Percentiles rank a stretch among this genome's conserved stretches.
Evolutionary conservation across 2,797 vertebrate genomes (phyloP).

Genomic region (Thunnus albacares): DNA sequence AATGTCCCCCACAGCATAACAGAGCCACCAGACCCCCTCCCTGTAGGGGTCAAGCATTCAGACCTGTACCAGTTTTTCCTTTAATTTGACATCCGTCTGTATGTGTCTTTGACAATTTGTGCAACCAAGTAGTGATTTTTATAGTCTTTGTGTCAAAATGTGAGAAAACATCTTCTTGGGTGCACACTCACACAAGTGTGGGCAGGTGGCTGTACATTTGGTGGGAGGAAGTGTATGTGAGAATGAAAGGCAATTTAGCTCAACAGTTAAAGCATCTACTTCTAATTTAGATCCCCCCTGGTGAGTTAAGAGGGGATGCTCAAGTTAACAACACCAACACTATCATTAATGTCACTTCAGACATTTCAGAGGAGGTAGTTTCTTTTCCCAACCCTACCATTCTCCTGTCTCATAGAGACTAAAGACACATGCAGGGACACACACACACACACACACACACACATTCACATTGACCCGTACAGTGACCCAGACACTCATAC

Average conservation of each 20-base stretch:
- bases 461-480: slow-evolving; percentile 38
- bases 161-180: slow-evolving; percentile 1
- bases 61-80: too few species aligned
- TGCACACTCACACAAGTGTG: slow-evolving; percentile 29
- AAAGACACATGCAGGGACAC: slow-evolving; percentile 38
- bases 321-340: slow-evolving; percentile 75
- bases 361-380: slow-evolving; percentile 57
- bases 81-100: too few species aligned
- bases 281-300: slow-evolving; percentile 74
- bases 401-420: slow-evolving; percentile 50
- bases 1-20: too few species aligned
- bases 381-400: slow-evolving; percentile 27
- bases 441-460: slow-evolving; percentile 11
- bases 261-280: slow-evolving; percentile 67
- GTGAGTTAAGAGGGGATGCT: slow-evolving; percentile 72
- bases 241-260: slow-evolving; percentile 69
- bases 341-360: slow-evolving; percentile 77
- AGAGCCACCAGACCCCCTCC: too few species aligned
- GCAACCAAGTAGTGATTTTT: slow-evolving; percentile 22
- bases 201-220: slow-evolving; percentile 47
- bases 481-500: slow-evolving; percentile 29
- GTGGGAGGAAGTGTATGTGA: slow-evolving; percentile 53
- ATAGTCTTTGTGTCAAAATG: slow-evolving; percentile 3
- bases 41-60: too few species aligned
- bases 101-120: slow-evolving; percentile 9